Percentiles rank a stretch among this genome's conserved stretches.
phyloP scores from a whole-genome alignment of 2,888 invertebrate species.

The Leucophenga maculata region DNA sequence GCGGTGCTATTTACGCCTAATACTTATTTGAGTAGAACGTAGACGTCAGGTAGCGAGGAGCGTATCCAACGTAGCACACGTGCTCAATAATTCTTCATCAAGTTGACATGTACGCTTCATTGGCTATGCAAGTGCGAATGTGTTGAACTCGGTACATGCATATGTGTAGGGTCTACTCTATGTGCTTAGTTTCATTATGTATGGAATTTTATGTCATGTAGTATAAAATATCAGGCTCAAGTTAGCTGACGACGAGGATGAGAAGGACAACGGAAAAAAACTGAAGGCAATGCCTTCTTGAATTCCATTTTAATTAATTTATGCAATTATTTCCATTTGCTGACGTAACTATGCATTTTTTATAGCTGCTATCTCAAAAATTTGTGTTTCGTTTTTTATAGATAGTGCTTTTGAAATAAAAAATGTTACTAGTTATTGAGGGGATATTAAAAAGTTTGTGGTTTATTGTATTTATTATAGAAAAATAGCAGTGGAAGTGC shows the following conservation, averaged over 20 bases:
- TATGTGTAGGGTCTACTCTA: no score
- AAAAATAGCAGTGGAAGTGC: not conserved
- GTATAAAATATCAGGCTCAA: conserved; percentile 31
- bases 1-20: conserved; percentile 39
- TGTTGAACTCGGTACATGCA: conserved; percentile 3
- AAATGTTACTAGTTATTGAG: no score
- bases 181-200: conserved; percentile 23
- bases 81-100: conserved; percentile 51
- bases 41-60: conserved; percentile 15
- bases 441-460: not conserved
- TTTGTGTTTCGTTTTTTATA: conserved; percentile 30
- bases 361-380: no score
- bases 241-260: not conserved
- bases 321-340: conserved; percentile 64
- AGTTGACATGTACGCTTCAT: conserved; percentile 15
- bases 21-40: no score
- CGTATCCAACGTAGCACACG: conserved; percentile 32
- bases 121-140: conserved; percentile 22
- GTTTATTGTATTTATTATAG: not conserved
- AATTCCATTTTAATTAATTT: conserved; percentile 54
- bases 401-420: not conserved
- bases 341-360: conserved; percentile 48
- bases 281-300: conserved; percentile 16
- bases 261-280: not conserved
- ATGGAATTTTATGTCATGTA: conserved; percentile 21